Base-by-base conservation (phyloP, 1,140 invertebrate genomes). In the Dinothrombium tinctorium region DNA sequence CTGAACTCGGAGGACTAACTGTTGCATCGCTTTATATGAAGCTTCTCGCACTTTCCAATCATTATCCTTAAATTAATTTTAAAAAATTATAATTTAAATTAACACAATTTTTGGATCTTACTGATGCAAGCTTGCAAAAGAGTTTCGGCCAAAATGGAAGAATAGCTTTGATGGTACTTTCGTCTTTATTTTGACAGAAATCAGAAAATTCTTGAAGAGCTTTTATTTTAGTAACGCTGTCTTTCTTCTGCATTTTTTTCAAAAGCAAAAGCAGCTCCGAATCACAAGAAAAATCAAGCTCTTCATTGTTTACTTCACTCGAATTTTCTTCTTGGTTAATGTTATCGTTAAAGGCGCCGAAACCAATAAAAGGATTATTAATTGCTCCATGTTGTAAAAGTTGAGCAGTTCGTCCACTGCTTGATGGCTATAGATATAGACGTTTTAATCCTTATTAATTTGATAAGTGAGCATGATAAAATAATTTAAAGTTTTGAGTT, bases 141-240 rank as follows among this genome's bases (percentile, higher is more conserved):
- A 77, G 56, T 47, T 74, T 61, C 2, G 76, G 71, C 78, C 79
- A 87, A 51, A 73, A 69, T 5, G 73, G 69, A 21, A 86, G 57
- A 9, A 76, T 62, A 33, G 61, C 58, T 53, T 73, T 72, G 0
- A 80, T 53, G 12, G 56, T 53, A 17, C 71, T 65, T 12, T 64
- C 50, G 24, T 66, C 63, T 44, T 67, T 63, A 49, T 64, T 60
- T 41, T 52, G 33, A 45, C 77, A 71, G 3, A 78, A 50, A 5
- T 65, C 62, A 26, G 63, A 58, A 54, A 83, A 76, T 57, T 84
- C 78, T 59, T 79, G 73, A 15, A 82, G 54, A 4, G 76, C 78
- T 63, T 84, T 86, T 25, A 74, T 65, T 58, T 80, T 84, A 4
- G 82, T 89, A 2, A 70, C 72, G 3, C 69, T 58, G 68, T 87